Conservation (phyloP, 2,888 invertebrate species). For the Stenchaetothrips biformis region DNA sequence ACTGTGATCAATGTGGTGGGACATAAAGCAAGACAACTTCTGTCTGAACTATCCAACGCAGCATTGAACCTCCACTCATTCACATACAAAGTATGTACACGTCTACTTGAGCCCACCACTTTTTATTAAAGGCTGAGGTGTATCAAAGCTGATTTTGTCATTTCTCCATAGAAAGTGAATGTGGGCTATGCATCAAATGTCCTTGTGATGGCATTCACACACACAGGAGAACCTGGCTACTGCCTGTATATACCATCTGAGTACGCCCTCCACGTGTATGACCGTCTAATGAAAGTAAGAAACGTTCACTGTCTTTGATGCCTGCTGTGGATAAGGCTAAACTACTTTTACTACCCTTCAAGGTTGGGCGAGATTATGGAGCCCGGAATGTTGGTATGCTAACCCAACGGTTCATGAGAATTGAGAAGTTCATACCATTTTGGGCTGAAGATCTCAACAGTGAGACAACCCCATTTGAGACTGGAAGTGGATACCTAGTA, state of each 20-base stretch:
- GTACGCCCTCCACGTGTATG: constrained; percentile 69
- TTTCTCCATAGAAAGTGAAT: constrained; percentile 52
- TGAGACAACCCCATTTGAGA: constrained; percentile 59
- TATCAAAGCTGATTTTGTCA: not conserved
- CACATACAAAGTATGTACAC: constrained; percentile 54
- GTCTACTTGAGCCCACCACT: not conserved
- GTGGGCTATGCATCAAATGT: constrained; percentile 65
- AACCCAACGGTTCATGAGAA: constrained; percentile 60
- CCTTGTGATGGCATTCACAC: constrained; percentile 65
- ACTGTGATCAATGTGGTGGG: constrained; percentile 67
- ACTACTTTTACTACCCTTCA: constrained; percentile 35
- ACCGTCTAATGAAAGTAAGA: constrained; percentile 56
- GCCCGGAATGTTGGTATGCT: constrained; percentile 62
- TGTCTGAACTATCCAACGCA: constrained; percentile 60
- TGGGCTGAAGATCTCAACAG: constrained; percentile 65
- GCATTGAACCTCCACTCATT: constrained; percentile 56
- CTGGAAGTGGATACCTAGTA: constrained; percentile 58
- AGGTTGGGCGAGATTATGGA: constrained; percentile 62
- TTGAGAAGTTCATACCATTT: constrained; percentile 66
- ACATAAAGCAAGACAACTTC: constrained; percentile 59
- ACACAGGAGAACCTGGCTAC: constrained; percentile 67
- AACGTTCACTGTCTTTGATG: constrained; percentile 22
- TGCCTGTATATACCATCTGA: constrained; percentile 66
- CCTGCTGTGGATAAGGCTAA: not conserved
- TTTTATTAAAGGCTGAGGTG: not conserved